Conservation (phyloP, 1,140 invertebrate species). For the Drosophila cardini region DNA sequence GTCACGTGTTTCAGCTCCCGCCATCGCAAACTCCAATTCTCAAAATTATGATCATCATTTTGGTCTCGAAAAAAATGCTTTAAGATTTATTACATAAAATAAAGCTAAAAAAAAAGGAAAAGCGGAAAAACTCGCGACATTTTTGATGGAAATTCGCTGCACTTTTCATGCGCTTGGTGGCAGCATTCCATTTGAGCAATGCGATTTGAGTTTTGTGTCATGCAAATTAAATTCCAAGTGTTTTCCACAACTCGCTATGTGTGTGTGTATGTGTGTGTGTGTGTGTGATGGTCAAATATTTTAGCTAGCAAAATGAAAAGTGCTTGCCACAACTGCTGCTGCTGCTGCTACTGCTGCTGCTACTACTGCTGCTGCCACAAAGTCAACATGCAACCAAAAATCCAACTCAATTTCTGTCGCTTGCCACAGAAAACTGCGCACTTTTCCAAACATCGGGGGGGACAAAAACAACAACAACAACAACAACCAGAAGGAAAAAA, state of each 20-base stretch:
- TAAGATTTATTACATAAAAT: constrained; percentile 64
- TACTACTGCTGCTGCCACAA: constrained; percentile 16
- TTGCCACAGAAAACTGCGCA: constrained; percentile 51
- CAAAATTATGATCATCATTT: constrained; percentile 18
- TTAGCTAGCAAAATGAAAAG: constrained; percentile 43
- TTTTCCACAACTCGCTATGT: constrained; percentile 5
- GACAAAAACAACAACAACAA: background rate
- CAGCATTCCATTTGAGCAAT: constrained; percentile 32
- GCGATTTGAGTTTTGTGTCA: constrained; percentile 35
- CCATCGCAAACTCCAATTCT: constrained; percentile 7
- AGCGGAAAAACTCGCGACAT: constrained; percentile 14
- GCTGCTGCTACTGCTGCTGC: constrained; percentile 5
- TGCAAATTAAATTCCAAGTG: constrained; percentile 58
- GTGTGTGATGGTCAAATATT: constrained; percentile 41
- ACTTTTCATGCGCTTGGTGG: constrained; percentile 11
- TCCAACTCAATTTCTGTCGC: constrained; percentile 22
- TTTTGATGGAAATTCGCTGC: constrained; percentile 62
- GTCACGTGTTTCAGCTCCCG: constrained; percentile 29
- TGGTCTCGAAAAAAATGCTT: constrained; percentile 24
- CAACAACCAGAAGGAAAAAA: too few species aligned
- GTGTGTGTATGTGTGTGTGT: constrained; percentile 21
- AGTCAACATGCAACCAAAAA: constrained; percentile 19
- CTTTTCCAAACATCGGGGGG: constrained; percentile 5
- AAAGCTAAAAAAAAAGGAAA: too few species aligned
- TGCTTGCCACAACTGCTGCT: constrained; percentile 15